These are phyloP conservation scores for Elachura formosa DNA, from an alignment of 2,113 vertebrate species.

Conservation along the genomic window DNA sequence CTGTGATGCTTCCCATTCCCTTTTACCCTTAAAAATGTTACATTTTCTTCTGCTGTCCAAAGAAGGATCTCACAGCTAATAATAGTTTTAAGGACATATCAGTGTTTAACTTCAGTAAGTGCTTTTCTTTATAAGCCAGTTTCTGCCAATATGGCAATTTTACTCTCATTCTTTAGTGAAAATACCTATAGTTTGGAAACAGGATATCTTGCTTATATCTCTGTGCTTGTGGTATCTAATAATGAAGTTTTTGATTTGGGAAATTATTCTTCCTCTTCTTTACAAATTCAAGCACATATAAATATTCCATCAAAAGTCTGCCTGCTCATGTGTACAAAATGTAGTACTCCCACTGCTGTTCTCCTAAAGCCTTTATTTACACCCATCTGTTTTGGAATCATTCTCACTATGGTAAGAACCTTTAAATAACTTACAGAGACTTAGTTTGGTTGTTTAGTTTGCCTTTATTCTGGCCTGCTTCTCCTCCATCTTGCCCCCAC, in stretches of 20 bases:
- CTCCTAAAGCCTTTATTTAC: background rate
- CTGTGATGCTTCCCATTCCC: background rate
- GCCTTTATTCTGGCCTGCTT: background rate
- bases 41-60: background rate
- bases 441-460: background rate
- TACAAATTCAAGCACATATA: background rate
- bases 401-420: background rate
- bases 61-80: slow-evolving; percentile 1
- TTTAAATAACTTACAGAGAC: background rate
- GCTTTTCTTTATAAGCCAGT: background rate
- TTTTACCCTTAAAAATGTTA: background rate
- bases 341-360: background rate
- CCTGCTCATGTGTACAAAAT: background rate
- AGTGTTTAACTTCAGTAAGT: background rate
- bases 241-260: background rate
- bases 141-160: background rate
- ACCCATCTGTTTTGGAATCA: background rate
- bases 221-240: background rate
- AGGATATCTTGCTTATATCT: background rate
- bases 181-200: background rate
- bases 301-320: background rate
- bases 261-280: background rate
- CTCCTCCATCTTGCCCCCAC: background rate
- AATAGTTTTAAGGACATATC: background rate
- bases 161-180: background rate